Base-by-base conservation (phyloP, 64 coral and sea anemone species). In the Porites australiensis region DNA sequence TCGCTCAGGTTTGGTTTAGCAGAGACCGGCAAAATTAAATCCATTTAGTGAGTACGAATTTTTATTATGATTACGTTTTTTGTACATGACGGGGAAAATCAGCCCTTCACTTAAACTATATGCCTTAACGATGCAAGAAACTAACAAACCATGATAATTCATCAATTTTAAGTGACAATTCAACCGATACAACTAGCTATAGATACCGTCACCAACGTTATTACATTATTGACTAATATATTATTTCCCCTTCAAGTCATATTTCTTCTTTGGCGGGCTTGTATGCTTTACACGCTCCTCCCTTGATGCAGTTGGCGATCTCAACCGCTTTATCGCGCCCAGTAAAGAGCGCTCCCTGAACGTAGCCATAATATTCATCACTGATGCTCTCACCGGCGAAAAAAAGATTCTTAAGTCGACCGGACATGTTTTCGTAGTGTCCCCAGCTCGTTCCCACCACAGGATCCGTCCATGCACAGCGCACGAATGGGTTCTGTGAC, bases 361-460 rank as follows among this genome's bases (percentile, higher is more conserved):
- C 62, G 62, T 61, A 89, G 4, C 87, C 74, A 44, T n/a, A 50
- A 72, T 73, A 89, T 4, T 67, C 87, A 12, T 72, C 66, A 43
- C 14, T 49, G 9, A 58, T 89, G 16, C 50, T 74, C 64, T 89
- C 87, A 19, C 87, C 87, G 3, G 87, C 46, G 43, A 89, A 89
- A 57, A 70, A 65, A 5, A 89, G 87, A 50, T 18, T 19, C 8
- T 51, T 59, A 59, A 89, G 87, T 5, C 60, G 64, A n/a, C 61
- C 45, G 3, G 61, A 13, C 15, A 89, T 46, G 61, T 89, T 48
- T 9, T 89, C 58, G 37, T 21, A 89, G 52, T 61, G 27, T 58
- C 69, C 61, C 51, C 53, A 65, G 18, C 27, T 37, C 27, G 27
- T 37, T 37, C 27, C 27, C 27, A 37, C 27, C 27, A 37, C 27